phyloP scores from a whole-genome alignment of 2,888 invertebrate genomes.

The Aspidapion aeneum region DNA sequence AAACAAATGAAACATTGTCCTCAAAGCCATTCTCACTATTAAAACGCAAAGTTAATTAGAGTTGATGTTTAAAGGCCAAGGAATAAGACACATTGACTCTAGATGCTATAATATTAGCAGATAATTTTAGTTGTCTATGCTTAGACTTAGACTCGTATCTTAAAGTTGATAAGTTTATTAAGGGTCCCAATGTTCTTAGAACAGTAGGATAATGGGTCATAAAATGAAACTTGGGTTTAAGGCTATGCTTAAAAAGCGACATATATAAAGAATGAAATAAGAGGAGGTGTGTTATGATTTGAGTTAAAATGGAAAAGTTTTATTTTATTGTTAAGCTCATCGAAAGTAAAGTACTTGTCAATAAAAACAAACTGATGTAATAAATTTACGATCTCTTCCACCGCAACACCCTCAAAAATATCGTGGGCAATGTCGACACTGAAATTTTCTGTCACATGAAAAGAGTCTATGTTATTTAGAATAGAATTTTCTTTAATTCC shows the following conservation, averaged over 20 bases:
- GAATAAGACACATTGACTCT: no score
- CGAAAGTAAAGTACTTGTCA: neutral
- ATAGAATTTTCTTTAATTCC: slow-evolving; percentile 1
- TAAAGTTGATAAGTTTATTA: no score
- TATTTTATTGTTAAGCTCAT: neutral
- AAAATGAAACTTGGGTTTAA: neutral
- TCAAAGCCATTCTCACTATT: no score
- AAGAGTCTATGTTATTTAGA: slow-evolving; percentile 1
- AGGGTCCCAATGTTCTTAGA: no score
- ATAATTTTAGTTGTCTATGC: no score
- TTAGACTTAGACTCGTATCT: no score
- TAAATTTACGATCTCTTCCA: neutral
- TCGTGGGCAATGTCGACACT: neutral
- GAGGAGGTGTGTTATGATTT: neutral
- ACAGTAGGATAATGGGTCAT: neutral
- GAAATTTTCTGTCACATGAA: slow-evolving; percentile 4
- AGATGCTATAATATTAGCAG: no score
- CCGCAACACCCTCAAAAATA: neutral
- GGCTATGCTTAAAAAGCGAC: neutral
- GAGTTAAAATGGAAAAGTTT: neutral
- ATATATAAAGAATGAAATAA: neutral
- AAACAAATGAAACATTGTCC: no score
- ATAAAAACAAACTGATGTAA: neutral
- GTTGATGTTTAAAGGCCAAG: no score
- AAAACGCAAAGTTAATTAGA: no score